Base-by-base conservation (phyloP, 1,140 invertebrate genomes). In the Philopotamus ludificatus region DNA sequence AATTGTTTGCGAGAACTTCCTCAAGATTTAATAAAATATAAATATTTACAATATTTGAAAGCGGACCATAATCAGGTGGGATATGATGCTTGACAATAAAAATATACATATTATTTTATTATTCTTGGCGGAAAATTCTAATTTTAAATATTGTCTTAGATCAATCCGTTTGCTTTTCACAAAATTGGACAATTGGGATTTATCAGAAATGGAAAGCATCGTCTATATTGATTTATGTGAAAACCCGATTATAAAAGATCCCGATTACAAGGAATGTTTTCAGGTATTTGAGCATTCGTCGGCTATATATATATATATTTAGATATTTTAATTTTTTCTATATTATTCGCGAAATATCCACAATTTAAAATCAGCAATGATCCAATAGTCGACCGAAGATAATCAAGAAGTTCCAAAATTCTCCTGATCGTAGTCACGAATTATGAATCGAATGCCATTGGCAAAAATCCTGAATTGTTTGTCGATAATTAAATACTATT, bases 231-330 rank as follows among this genome's bases (percentile, higher is more conserved):
- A 60, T 60, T 20, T 60, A 7, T 21, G 44, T 8, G 42, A 41
- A n/a, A 60, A 60, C 47, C 57, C 57, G 15, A 1, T 60, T 7
- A n/a, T 60, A 15, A 34, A 60, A 22, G 57, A 60, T 26, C 21
- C 57, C 0, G 12, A 47, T 44, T 60, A 26, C 41, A 60, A 60
- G 28, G 22, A 60, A 60, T 16, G 47, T 60, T 47, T 60, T 47
- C 42, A 60, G 41, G 57, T 60, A 60, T 42, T 22, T 44, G 2
- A 44, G 21, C n/a, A 1, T 2, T 55, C n/a, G 15, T n/a, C 34
- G 2, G 4, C 15, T 55, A 7, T 21, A 20, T 51, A 18, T 4
- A 47, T 47, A 15, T 16, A 3, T 26, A 26, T 54, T 26, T 23
- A 58, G 8, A 44, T 55, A 55, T 55, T 45, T n/a, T 45, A 4